Base-by-base conservation (phyloP, 1,140 invertebrate species). In the Drosophila parvula region DNA sequence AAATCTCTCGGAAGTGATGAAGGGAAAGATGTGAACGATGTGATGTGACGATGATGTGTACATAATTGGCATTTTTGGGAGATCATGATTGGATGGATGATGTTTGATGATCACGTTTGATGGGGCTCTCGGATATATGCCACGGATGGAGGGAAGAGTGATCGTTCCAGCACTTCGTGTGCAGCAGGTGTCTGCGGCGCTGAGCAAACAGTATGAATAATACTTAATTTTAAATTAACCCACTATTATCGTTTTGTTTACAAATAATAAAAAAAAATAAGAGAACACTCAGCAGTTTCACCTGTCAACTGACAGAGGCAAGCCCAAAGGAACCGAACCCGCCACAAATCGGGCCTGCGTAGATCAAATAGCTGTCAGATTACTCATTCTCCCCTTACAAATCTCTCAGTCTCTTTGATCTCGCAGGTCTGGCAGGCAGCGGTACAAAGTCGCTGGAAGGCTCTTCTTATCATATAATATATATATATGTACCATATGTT, bases 191-290 rank as follows among this genome's bases (percentile, higher is more conserved):
- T 81, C 82, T 74, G 61, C 82, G 83, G 84, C 83, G 77, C 84
- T 88, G 79, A 89, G 73, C 84, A 89, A 89, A 89, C 84, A 89
- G 84, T 89, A 89, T 89, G 84, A 86, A 89, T 89, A 88, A 89
- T 89, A 68, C 84, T 84, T 89, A 89, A 89, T 89, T 55, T 88
- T 89, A 89, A 89, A 89, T 88, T 86, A 83, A 86, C 77, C 79
- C 61, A 86, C 86, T 83, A 79, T 79, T 88, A 63, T 82, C 64
- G 61, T 82, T 86, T 88, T 82, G 78, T 67, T 88, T 88, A 60
- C 47, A 40, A 78, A 74, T 50, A 60, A 81, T 81, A 65, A 55
- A 74, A 60, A 74, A 75, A 62, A 50, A 70, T n/a, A 22, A 22
- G 22, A 53, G 32, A 47, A 58, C 68, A 71, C 65, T 36, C 50